Percentiles rank a stretch among this genome's conserved stretches.
Evolutionary conservation across 2,888 invertebrate species (phyloP).

Genomic region (Drosophila nr. perissopoda): DNA sequence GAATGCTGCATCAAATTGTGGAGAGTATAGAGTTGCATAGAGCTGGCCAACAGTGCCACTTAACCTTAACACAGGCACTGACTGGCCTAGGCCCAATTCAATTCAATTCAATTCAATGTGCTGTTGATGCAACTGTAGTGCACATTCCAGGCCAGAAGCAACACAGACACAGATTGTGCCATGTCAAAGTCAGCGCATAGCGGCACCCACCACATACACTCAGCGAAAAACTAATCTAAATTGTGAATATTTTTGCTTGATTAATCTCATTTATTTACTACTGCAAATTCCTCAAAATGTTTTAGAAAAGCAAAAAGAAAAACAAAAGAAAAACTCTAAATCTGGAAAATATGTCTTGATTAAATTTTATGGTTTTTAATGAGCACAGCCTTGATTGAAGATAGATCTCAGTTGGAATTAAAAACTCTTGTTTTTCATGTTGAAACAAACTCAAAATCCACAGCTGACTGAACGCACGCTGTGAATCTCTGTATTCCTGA

Average conservation of each 20-base stretch:
- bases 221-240: background rate
- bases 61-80: constrained; percentile 55
- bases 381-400: background rate
- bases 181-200: constrained; percentile 59
- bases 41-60: constrained; percentile 67
- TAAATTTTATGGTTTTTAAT: background rate
- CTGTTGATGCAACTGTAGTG: constrained; percentile 36
- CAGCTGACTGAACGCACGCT: background rate
- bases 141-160: constrained; percentile 63
- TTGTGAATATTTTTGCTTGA: background rate
- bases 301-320: background rate
- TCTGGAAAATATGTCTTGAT: background rate
- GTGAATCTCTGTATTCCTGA: background rate
- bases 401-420: background rate
- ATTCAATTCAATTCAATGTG: constrained; percentile 33
- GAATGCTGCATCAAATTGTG: constrained; percentile 52
- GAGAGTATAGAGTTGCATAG: constrained; percentile 20
- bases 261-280: background rate
- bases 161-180: constrained; percentile 65
- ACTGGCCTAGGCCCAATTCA: constrained; percentile 32
- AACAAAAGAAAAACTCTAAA: background rate
- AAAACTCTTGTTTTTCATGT: background rate
- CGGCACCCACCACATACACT: constrained; percentile 53
- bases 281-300: background rate
- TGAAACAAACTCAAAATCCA: background rate